Base-by-base conservation (phyloP, 1,140 invertebrate species). In the Papilio xuthus region DNA sequence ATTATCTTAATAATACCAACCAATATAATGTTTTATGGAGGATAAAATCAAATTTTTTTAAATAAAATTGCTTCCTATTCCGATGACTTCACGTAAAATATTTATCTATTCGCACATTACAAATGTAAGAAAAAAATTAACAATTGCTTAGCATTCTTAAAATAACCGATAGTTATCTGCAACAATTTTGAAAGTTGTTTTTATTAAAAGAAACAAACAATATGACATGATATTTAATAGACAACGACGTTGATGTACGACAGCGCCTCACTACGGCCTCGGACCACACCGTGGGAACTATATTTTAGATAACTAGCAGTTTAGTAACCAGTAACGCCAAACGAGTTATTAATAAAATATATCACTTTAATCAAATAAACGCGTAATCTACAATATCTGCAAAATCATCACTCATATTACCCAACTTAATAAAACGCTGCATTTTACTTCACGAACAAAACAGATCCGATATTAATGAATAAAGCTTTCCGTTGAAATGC, bases 181-280 rank as follows among this genome's bases (percentile, higher is more conserved):
- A 60, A 60, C 80, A 78, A 78, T 82, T 83, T 79, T 82, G 87
- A 92, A 91, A 89, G 88, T 90, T 88, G 86, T 85, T 90, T n/a
- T 91, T 89, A 90, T 92, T 89, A 89, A 44, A 47, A 44, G 88
- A 91, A 92, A 90, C 85, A 88, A 91, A 93, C 88, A 92, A 92
- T 92, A 91, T 93, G 91, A 92, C 89, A 89, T 86, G 91, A 93
- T 92, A 92, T 93, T 94, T 94, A 92, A 92, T 92, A 93, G 91
- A 93, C 93, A 92, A 92, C 90, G 88, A 92, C 90, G 86, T 90
- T 93, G 90, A 92, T 91, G 89, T 85, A 92, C 89, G 90, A 90
- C 89, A 89, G 86, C 86, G 84, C 83, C 83, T 85, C 86, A 83
- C 89, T 75, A 83, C 81, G 87, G 79, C 83, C 81, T 76, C 50